These are phyloP conservation scores for Istiophorus platypterus DNA, from an alignment of 2,113 vertebrate genomes.

Conservation along the genomic window DNA sequence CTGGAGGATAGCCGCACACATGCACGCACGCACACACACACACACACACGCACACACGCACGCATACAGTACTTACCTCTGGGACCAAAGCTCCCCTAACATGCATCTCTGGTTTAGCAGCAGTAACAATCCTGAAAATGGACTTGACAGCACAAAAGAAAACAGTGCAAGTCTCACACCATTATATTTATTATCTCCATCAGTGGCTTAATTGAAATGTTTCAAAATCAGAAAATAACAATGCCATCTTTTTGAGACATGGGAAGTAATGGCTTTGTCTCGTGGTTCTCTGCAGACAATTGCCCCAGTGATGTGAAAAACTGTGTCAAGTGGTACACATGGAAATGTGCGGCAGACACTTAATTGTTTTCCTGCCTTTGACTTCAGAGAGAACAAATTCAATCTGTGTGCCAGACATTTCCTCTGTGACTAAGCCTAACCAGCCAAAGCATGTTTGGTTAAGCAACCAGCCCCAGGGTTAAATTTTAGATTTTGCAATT, in stretches of 20 bases:
- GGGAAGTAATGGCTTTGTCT: slow-evolving; percentile 85
- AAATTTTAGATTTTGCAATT: slow-evolving; percentile 87
- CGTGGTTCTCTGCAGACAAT: slow-evolving; percentile 82
- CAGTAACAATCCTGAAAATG: slow-evolving; percentile 59
- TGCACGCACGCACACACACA: neutral
- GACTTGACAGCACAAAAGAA: slow-evolving; percentile 73
- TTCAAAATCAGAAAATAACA: slow-evolving; percentile 82
- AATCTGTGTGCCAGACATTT: slow-evolving; percentile 85
- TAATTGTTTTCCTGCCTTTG: slow-evolving; percentile 88
- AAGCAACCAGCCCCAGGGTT: slow-evolving; percentile 86
- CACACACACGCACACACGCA: slow-evolving; percentile 32
- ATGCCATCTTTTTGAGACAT: slow-evolving; percentile 76
- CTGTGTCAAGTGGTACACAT: slow-evolving; percentile 85
- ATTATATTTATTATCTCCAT: slow-evolving; percentile 82
- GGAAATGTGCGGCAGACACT: slow-evolving; percentile 82
- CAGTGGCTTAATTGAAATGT: slow-evolving; percentile 86
- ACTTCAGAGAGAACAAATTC: slow-evolving; percentile 85
- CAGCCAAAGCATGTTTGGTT: slow-evolving; percentile 87
- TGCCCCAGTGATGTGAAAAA: slow-evolving; percentile 86
- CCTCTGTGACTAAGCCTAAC: slow-evolving; percentile 85
- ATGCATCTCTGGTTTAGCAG: slow-evolving; percentile 64
- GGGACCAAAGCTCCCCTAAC: slow-evolving; percentile 56
- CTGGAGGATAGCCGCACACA: slow-evolving; percentile 38
- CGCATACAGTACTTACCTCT: slow-evolving; percentile 25
- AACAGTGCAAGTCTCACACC: slow-evolving; percentile 72